phyloP scores from a whole-genome alignment of 2,797 vertebrate genomes.

The Austrolebias charrua region DNA sequence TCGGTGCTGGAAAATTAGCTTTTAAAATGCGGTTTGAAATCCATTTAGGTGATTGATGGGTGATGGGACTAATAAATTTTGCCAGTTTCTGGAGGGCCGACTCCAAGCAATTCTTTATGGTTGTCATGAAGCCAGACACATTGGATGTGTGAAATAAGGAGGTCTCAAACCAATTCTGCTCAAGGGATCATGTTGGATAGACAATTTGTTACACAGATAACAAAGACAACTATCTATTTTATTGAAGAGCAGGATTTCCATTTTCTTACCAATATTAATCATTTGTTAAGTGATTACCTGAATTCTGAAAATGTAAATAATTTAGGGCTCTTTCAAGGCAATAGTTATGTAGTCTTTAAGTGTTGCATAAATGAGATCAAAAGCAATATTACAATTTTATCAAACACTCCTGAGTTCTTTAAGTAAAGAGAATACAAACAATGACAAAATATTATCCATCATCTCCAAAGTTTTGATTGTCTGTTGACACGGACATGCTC shows the following conservation, averaged over 20 bases:
- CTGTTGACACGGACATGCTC: neutral
- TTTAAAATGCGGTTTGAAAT: slow-evolving; percentile 88
- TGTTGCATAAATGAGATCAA: too few species aligned
- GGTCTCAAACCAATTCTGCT: slow-evolving; percentile 69
- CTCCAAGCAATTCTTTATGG: slow-evolving; percentile 76
- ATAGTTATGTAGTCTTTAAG: too few species aligned
- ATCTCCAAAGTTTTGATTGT: neutral
- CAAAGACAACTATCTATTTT: slow-evolving; percentile 15
- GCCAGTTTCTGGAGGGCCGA: slow-evolving; percentile 74
- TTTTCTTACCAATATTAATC: slow-evolving; percentile 16
- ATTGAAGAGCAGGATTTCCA: slow-evolving; percentile 13
- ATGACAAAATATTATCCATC: neutral
- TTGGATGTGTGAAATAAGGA: slow-evolving; percentile 73
- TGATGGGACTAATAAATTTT: slow-evolving; percentile 82
- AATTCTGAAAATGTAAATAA: neutral
- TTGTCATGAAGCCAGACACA: slow-evolving; percentile 75
- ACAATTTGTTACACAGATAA: slow-evolving; percentile 59
- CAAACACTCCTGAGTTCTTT: too few species aligned
- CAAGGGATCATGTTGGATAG: slow-evolving; percentile 66
- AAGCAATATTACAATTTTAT: too few species aligned
- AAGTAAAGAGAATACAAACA: neutral
- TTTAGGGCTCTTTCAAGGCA: too few species aligned
- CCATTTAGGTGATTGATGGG: slow-evolving; percentile 86
- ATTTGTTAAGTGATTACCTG: slow-evolving; percentile 3
- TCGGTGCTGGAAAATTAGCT: slow-evolving; percentile 85